A percentile compares a stretch with the other conserved stretches of the same genome.
Evolutionary conservation across 2,888 invertebrate genomes (phyloP).

Genomic region (Andrena hattorfiana): DNA sequence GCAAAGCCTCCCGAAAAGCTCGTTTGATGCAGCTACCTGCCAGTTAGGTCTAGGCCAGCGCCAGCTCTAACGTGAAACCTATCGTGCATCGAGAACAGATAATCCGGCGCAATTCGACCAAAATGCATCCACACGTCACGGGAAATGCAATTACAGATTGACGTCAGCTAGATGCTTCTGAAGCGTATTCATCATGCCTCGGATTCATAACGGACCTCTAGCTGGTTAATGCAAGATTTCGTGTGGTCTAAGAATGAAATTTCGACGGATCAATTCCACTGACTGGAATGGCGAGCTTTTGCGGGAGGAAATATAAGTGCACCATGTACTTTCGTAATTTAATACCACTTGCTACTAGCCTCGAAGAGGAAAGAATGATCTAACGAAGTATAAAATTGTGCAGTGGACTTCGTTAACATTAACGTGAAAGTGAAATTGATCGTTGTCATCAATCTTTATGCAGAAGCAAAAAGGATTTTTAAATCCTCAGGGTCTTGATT

Average conservation of each 20-base stretch:
- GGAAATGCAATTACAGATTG: constrained; percentile 69
- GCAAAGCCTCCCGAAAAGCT: constrained; percentile 32
- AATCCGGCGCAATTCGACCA: constrained; percentile 64
- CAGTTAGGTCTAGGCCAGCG: constrained; percentile 19
- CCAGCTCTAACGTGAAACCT: constrained; percentile 20
- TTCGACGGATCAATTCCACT: neutral
- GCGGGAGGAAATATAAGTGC: too few species aligned
- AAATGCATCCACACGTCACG: constrained; percentile 70
- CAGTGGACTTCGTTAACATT: too few species aligned
- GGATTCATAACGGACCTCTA: constrained; percentile 37
- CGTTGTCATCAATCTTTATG: too few species aligned
- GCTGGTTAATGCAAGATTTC: constrained; percentile 21
- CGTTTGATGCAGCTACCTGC: constrained; percentile 1
- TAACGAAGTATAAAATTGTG: too few species aligned
- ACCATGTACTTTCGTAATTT: too few species aligned
- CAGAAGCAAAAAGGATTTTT: too few species aligned
- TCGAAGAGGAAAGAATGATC: neutral
- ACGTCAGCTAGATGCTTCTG: constrained; percentile 65
- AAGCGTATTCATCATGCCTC: constrained; percentile 53
- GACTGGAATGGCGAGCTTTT: neutral
- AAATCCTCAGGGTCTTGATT: too few species aligned
- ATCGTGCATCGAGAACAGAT: constrained; percentile 60
- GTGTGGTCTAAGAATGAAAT: neutral
- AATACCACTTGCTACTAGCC: too few species aligned
- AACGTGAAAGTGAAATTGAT: too few species aligned